These are phyloP conservation scores for Aspiorhynchus laticeps DNA, from an alignment of 2,113 vertebrate genomes.

Conservation along the genomic window DNA sequence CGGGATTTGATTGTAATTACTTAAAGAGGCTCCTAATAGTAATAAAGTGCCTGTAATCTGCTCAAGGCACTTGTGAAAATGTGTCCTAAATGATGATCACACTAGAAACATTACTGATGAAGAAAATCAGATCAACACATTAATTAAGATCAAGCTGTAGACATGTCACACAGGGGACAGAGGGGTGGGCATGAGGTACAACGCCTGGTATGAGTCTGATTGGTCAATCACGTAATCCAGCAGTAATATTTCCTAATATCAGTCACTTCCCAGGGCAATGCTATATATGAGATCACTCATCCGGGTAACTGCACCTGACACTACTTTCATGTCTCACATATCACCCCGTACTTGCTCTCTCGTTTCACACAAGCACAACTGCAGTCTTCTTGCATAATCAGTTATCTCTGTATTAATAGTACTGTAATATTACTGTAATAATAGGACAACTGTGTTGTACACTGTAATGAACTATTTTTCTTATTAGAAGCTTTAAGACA, in stretches of 20 bases:
- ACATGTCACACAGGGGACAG: background rate
- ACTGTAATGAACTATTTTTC: background rate
- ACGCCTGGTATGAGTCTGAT: background rate
- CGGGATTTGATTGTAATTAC: slow-evolving; percentile 70
- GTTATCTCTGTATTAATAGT: background rate
- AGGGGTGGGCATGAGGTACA: background rate
- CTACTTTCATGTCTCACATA: background rate
- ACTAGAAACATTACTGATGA: slow-evolving; percentile 25
- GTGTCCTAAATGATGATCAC: slow-evolving; percentile 15
- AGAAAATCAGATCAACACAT: slow-evolving; percentile 56
- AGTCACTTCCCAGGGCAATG: background rate
- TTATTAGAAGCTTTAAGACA: no score
- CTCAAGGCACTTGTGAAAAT: slow-evolving; percentile 9
- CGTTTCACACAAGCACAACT: background rate
- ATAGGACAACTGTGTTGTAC: background rate
- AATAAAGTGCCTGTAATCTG: background rate
- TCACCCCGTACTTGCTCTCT: background rate
- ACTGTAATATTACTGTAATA: background rate
- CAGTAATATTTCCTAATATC: background rate
- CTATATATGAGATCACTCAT: background rate
- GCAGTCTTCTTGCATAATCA: background rate
- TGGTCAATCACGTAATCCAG: background rate
- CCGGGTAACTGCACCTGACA: background rate
- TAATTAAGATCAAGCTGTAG: slow-evolving; percentile 1
- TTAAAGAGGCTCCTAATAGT: slow-evolving; percentile 43